Conservation (phyloP, 2,888 invertebrate species). For the Teinopalpus imperialis region DNA sequence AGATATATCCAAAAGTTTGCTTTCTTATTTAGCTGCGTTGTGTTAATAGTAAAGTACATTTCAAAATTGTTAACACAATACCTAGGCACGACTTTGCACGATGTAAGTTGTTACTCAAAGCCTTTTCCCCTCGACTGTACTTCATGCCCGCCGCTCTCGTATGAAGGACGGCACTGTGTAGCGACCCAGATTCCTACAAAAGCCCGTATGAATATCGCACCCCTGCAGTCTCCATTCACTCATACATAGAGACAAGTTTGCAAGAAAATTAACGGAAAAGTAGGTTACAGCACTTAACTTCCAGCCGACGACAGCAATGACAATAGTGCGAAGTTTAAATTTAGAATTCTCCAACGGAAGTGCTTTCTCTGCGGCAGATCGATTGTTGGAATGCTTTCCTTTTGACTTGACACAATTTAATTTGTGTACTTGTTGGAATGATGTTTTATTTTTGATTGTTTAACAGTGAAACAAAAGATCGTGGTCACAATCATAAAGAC, state of each 20-base stretch:
- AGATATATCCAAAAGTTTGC: too few species aligned
- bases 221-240: conserved; percentile 24
- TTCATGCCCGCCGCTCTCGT: conserved; percentile 24
- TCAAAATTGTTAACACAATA: neutral
- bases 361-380: conserved; percentile 16
- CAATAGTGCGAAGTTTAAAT: conserved; percentile 24
- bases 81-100: neutral
- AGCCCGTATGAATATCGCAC: conserved; percentile 27
- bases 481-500: too few species aligned
- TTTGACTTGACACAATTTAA: conserved; percentile 12
- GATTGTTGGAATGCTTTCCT: conserved; percentile 11
- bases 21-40: too few species aligned
- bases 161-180: conserved; percentile 26
- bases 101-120: conserved; percentile 18
- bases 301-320: conserved; percentile 24
- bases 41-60: too few species aligned
- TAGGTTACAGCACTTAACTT: conserved; percentile 27
- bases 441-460: neutral
- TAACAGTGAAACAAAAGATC: too few species aligned
- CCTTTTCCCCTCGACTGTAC: conserved; percentile 21
- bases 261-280: conserved; percentile 26
- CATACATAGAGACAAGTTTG: conserved; percentile 23
- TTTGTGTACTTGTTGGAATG: neutral
- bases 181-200: conserved; percentile 30
- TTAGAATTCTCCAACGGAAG: conserved; percentile 18